These are phyloP conservation scores for Ennomos quercinarius DNA, from an alignment of 2,888 invertebrate genomes.

Conservation along the genomic window DNA sequence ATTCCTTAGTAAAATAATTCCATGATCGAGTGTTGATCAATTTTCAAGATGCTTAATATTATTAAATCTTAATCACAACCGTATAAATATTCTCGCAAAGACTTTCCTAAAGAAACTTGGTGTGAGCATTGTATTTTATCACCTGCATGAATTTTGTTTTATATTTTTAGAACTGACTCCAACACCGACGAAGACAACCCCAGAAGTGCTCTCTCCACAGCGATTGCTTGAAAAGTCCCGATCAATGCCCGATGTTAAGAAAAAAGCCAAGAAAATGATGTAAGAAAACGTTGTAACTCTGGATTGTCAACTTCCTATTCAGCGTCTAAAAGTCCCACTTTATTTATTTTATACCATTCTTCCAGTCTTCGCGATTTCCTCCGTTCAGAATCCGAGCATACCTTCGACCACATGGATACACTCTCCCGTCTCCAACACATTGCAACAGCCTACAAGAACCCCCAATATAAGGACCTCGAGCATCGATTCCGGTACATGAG, in stretches of 20 bases:
- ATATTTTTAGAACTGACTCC: constrained; percentile 36
- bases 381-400: constrained; percentile 92
- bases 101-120: too few relatives aligned
- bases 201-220: constrained; percentile 77
- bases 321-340: too few relatives aligned
- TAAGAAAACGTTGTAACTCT: constrained; percentile 73
- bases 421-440: constrained; percentile 86
- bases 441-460: constrained; percentile 89
- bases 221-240: constrained; percentile 91
- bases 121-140: too few relatives aligned
- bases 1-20: too few relatives aligned
- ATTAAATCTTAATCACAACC: too few relatives aligned
- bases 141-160: too few relatives aligned
- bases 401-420: constrained; percentile 85
- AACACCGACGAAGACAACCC: constrained; percentile 35
- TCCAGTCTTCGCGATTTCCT: constrained; percentile 88
- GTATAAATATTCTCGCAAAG: too few relatives aligned
- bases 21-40: too few relatives aligned
- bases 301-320: too few relatives aligned
- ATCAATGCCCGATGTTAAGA: constrained; percentile 94
- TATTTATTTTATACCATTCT: constrained; percentile 13
- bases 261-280: constrained; percentile 90
- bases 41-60: constrained; percentile 1
- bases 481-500: constrained; percentile 96
- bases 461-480: constrained; percentile 92